phyloP scores from a whole-genome alignment of 2,113 vertebrate species.

The Lophotis ruficrista region DNA sequence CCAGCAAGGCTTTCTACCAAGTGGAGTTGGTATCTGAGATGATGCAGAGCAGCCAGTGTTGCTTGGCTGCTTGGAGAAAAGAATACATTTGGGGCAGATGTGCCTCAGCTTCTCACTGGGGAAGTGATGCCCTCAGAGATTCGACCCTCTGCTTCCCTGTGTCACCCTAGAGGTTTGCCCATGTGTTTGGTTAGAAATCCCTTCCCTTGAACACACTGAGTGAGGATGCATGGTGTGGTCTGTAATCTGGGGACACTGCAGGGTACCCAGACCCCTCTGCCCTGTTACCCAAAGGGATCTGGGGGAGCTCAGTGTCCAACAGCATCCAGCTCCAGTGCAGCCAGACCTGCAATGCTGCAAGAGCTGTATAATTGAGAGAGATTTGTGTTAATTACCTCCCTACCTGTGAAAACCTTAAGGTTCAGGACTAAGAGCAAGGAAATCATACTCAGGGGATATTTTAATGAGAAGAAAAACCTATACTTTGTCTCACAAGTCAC shows the following conservation, averaged over 20 bases:
- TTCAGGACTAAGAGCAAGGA: conserved; percentile 14
- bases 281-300: not conserved
- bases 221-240: not conserved
- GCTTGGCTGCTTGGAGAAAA: not conserved
- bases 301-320: not conserved
- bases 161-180: not conserved
- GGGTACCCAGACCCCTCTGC: no score
- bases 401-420: not conserved
- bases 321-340: not conserved
- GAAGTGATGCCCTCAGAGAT: not conserved
- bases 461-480: conserved; percentile 35
- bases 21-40: accelerated
- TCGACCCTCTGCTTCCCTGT: not conserved
- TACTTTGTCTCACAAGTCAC: not conserved
- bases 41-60: accelerated
- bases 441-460: not conserved
- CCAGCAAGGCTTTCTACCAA: not conserved
- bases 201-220: not conserved
- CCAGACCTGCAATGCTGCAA: not conserved
- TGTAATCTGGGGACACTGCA: not conserved
- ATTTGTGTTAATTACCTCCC: conserved; percentile 19
- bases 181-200: not conserved
- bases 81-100: not conserved
- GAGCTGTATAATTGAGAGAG: not conserved
- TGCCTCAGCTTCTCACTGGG: not conserved